These are phyloP conservation scores for Andrena minutula DNA, from an alignment of 2,888 invertebrate species.

Conservation along the genomic window DNA sequence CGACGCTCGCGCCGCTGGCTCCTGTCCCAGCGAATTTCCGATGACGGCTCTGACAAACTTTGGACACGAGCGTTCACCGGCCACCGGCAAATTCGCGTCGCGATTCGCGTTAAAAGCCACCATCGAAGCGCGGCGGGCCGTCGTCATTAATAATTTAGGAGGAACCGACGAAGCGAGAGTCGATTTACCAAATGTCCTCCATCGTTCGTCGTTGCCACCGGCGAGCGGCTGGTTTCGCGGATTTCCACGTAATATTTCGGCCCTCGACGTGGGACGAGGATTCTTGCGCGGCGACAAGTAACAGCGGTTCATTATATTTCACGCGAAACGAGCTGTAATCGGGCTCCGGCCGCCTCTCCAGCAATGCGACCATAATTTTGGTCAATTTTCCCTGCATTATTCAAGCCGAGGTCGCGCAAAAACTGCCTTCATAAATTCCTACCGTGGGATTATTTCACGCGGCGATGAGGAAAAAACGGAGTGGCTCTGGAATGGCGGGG, in stretches of 20 bases:
- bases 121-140: not conserved
- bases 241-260: not conserved
- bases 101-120: not conserved
- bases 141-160: slow-evolving; percentile 37
- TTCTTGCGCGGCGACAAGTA: slow-evolving; percentile 8
- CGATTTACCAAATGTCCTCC: slow-evolving; percentile 16
- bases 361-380: slow-evolving; percentile 54
- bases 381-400: slow-evolving; percentile 60
- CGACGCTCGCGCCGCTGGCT: too few species aligned
- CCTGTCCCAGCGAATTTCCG: not conserved
- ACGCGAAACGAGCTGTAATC: slow-evolving; percentile 4
- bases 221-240: not conserved
- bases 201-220: not conserved
- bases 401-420: slow-evolving; percentile 31
- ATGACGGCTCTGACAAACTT: not conserved
- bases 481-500: not conserved
- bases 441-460: slow-evolving; percentile 54
- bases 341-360: not conserved
- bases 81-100: not conserved
- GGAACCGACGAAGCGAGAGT: not conserved
- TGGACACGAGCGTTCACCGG: not conserved
- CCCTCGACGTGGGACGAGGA: not conserved
- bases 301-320: slow-evolving; percentile 43
- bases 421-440: slow-evolving; percentile 59
- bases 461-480: not conserved